Evolutionary conservation across 2,113 vertebrate species (phyloP), one percentile per base, ranked within the genome.

Genomic region (Perognathus longimembris): DNA sequence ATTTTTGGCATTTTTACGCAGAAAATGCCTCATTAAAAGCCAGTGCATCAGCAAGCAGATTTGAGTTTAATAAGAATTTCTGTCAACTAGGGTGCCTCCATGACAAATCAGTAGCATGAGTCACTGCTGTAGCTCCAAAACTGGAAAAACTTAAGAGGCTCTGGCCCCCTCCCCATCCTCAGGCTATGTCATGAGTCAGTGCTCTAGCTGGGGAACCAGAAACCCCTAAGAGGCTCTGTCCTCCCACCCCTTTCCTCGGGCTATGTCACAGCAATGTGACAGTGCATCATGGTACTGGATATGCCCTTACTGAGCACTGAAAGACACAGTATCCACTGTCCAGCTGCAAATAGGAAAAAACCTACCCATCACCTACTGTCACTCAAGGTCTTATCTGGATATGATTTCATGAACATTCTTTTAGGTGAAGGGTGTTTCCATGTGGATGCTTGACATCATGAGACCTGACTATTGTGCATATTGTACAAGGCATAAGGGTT

Each of bases 21-120:
- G 86, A 96, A 95, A 97, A 90, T 95, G 80, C 67, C 89, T 96
- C 94, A 96, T 96, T 96, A 96, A 95, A 96, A 96, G 76, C 91
- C 93, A 96, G 94, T 64, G 83, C 90, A 90, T 90, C 59, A 38
- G 92, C 79, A 96, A 96, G 94, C 83, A 89, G 71, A 93, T 92
- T 86, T 90, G 84, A 81, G 76, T 54, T 93, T 88, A 91, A 40
- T 93, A 94, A 85, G 88, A 95, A 95, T 79, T 90, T 93, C 78
- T 78, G 74, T 91, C 0, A 26, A 85, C 38, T 24, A 77, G 84
- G 67, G 69, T 12, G 36, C 50, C 92, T 95, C 83, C 75, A 71
- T 90, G 75, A 92, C 85, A 94, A 94, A 92, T 96, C 79, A 92
- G 83, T 88, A 94, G 66, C 79, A 88, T 90, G 85, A 88, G 34